Conservation (phyloP, 2,888 invertebrate genomes). For the Drosophila aldrichi region DNA sequence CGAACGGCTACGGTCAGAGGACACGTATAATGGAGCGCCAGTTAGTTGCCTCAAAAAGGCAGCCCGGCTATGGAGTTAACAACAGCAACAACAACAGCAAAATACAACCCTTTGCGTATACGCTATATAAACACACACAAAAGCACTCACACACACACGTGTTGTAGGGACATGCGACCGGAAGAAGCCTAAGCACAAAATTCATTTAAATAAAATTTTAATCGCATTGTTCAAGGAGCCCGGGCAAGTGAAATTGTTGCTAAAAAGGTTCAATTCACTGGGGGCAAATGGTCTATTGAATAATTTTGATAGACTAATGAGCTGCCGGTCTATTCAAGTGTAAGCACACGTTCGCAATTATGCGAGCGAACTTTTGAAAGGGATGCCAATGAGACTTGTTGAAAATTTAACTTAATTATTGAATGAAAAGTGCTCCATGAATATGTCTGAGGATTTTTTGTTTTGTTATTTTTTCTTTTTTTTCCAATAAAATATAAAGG, state of each 20-base stretch:
- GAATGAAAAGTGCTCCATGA: not conserved
- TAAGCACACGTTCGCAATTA: slow-evolving; percentile 73
- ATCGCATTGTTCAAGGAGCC: slow-evolving; percentile 43
- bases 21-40: slow-evolving; percentile 74
- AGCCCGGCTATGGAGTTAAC: slow-evolving; percentile 40
- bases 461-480: too few species aligned
- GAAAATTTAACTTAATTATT: not conserved
- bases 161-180: slow-evolving; percentile 9
- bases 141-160: slow-evolving; percentile 4
- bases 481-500: not conserved
- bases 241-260: slow-evolving; percentile 18
- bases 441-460: not conserved
- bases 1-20: slow-evolving; percentile 73
- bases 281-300: slow-evolving; percentile 37
- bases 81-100: slow-evolving; percentile 16
- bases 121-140: slow-evolving; percentile 34
- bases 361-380: slow-evolving; percentile 24
- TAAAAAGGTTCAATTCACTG: slow-evolving; percentile 45
- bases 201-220: slow-evolving; percentile 60
- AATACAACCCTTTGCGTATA: slow-evolving; percentile 34
- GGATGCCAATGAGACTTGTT: slow-evolving; percentile 21
- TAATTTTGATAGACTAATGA: slow-evolving; percentile 48
- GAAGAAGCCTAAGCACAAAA: slow-evolving; percentile 40
- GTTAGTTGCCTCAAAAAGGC: slow-evolving; percentile 56
- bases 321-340: slow-evolving; percentile 51